Conservation (phyloP, 92 coral and sea anemone genomes). For the Pocillopora grandis region DNA sequence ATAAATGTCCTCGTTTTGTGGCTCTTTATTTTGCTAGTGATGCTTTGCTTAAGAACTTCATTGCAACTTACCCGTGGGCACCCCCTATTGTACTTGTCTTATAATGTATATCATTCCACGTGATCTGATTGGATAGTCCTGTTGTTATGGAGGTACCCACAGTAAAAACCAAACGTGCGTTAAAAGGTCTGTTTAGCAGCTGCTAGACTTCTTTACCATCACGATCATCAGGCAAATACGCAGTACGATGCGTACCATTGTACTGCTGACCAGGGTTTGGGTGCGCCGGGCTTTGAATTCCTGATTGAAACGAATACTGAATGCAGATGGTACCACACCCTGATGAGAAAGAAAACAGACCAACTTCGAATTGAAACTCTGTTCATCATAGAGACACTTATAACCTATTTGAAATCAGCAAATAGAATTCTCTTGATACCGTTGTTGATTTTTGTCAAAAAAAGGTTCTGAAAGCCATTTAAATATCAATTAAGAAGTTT, state of each 20-base stretch:
- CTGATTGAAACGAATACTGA: conserved; percentile 25
- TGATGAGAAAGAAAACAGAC: background rate
- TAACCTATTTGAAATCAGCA: too few species aligned
- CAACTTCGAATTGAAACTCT: too few species aligned
- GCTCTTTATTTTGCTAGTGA: too few species aligned
- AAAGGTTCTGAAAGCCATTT: too few species aligned
- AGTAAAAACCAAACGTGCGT: conserved; percentile 65
- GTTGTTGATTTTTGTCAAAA: too few species aligned
- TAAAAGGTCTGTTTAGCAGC: background rate
- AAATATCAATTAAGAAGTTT: too few species aligned
- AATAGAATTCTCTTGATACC: too few species aligned
- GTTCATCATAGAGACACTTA: too few species aligned
- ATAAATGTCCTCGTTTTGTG: background rate
- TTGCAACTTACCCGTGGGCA: conserved; percentile 41
- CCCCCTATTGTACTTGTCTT: conserved; percentile 65
- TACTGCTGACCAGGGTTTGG: background rate
- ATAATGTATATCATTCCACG: conserved; percentile 65
- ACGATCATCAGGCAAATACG: background rate
- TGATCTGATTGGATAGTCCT: conserved; percentile 46
- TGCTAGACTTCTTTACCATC: conserved; percentile 4
- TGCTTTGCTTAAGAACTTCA: background rate
- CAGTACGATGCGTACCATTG: background rate
- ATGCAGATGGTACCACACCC: conserved; percentile 46
- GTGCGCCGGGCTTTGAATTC: conserved; percentile 24
- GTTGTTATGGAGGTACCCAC: conserved; percentile 73